Percentiles rank a stretch among this genome's conserved stretches.
phyloP scores from a whole-genome alignment of 30 jellyfish, hydroid and myxozoan genomes.

The Aurelia aurita complex sp. Pacific region DNA sequence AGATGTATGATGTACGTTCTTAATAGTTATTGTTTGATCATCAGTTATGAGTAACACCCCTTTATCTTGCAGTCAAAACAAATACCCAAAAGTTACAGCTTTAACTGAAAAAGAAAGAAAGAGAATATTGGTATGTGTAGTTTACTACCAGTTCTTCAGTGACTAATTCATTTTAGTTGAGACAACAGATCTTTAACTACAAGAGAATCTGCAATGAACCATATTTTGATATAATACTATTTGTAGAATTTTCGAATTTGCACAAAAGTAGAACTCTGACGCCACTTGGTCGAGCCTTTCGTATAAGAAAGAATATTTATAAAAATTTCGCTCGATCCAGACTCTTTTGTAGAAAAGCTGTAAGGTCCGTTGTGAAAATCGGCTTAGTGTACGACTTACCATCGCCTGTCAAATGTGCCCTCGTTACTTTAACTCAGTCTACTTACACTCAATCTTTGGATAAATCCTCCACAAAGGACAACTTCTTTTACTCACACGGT shows the following conservation, averaged over 20 bases:
- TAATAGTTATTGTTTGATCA: too few relatives aligned
- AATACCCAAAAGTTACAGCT: conserved; percentile 81
- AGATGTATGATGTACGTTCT: too few relatives aligned
- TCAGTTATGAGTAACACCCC: too few relatives aligned
- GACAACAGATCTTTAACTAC: neutral
- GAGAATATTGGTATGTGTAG: conserved; percentile 75
- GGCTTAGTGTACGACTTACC: too few relatives aligned
- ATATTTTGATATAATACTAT: too few relatives aligned
- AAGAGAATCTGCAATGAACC: neutral
- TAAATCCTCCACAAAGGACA: neutral
- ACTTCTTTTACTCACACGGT: neutral
- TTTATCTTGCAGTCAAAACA: conserved; percentile 68
- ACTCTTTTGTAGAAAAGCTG: too few relatives aligned
- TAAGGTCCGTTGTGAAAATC: neutral
- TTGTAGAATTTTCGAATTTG: too few relatives aligned
- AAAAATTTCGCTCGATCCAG: too few relatives aligned
- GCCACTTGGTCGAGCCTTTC: too few relatives aligned
- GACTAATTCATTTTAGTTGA: neutral
- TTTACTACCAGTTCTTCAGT: neutral
- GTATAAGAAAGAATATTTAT: too few relatives aligned
- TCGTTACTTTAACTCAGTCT: neutral
- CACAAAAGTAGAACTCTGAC: too few relatives aligned
- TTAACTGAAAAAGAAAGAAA: conserved; percentile 94
- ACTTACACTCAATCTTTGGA: neutral
- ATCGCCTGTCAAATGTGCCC: too few relatives aligned